Percentiles rank a stretch among this genome's conserved stretches.
Evolutionary conservation across 2,888 invertebrate species (phyloP).

Genomic region (Drosophila mayaguana): DNA sequence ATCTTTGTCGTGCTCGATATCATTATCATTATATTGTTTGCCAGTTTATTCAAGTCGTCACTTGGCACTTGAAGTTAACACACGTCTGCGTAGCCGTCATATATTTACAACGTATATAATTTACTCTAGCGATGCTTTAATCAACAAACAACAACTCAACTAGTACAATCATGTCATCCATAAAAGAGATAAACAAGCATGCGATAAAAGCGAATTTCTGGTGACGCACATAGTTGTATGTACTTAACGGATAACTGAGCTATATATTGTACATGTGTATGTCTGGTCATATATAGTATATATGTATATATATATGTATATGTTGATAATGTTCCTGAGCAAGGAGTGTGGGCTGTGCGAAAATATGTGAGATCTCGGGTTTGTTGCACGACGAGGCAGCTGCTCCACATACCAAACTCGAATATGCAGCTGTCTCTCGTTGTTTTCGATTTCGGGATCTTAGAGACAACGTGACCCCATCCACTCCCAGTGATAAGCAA

Average conservation of each 20-base stretch:
- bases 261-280: conserved; percentile 18
- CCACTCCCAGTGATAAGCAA: conserved; percentile 32
- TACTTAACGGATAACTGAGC: conserved; percentile 26
- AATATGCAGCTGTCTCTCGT: conserved; percentile 84
- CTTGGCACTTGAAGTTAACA: conserved; percentile 43
- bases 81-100: conserved; percentile 25
- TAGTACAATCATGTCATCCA: conserved; percentile 49
- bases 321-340: background rate
- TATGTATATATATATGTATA: background rate
- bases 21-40: conserved; percentile 6
- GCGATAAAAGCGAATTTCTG: conserved; percentile 61
- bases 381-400: conserved; percentile 84
- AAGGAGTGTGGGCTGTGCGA: conserved; percentile 41
- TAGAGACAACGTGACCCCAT: conserved; percentile 73
- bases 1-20: conserved; percentile 12
- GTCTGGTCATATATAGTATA: background rate
- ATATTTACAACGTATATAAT: conserved; percentile 60
- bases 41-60: conserved; percentile 29
- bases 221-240: conserved; percentile 58
- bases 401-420: conserved; percentile 61
- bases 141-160: conserved; percentile 31
- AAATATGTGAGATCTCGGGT: conserved; percentile 83
- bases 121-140: conserved; percentile 49
- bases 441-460: conserved; percentile 85
- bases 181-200: conserved; percentile 64